These are phyloP conservation scores for Patiria pectinifera DNA, from an alignment of 53 echinoderm and acorn worm species.

Conservation along the genomic window DNA sequence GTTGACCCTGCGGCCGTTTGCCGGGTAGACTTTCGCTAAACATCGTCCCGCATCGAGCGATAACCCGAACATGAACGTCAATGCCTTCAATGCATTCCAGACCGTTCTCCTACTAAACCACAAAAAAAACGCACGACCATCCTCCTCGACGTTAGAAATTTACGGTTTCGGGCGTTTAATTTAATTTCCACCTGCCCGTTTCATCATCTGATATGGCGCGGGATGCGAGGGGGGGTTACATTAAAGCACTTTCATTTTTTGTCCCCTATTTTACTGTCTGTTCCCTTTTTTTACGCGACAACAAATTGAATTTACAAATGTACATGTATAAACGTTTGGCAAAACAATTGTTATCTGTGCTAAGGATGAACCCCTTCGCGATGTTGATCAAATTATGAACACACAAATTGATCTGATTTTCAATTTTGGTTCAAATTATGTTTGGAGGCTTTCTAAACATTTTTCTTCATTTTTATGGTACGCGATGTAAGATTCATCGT, in stretches of 20 bases:
- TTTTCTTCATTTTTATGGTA: too few species aligned
- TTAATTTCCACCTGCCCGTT: slow-evolving; percentile 17
- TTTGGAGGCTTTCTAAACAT: too few species aligned
- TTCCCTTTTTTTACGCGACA: neutral
- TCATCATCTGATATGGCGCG: neutral
- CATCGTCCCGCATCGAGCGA: neutral
- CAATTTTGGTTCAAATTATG: too few species aligned
- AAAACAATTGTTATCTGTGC: neutral
- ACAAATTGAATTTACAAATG: neutral
- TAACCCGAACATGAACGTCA: slow-evolving; percentile 4
- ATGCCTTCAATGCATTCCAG: neutral
- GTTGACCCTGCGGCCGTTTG: neutral
- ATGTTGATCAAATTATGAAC: neutral
- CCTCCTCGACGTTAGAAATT: neutral
- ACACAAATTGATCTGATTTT: neutral
- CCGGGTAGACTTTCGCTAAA: neutral
- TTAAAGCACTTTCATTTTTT: neutral
- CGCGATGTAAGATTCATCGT: too few species aligned
- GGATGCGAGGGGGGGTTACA: neutral
- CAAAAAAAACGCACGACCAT: neutral
- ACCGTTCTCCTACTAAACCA: neutral
- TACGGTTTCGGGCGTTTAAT: slow-evolving; percentile 2
- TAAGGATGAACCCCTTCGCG: neutral
- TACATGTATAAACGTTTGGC: neutral
- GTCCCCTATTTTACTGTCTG: neutral